phyloP scores from a whole-genome alignment of 1,140 invertebrate genomes.

The Microplitis demolitor region DNA sequence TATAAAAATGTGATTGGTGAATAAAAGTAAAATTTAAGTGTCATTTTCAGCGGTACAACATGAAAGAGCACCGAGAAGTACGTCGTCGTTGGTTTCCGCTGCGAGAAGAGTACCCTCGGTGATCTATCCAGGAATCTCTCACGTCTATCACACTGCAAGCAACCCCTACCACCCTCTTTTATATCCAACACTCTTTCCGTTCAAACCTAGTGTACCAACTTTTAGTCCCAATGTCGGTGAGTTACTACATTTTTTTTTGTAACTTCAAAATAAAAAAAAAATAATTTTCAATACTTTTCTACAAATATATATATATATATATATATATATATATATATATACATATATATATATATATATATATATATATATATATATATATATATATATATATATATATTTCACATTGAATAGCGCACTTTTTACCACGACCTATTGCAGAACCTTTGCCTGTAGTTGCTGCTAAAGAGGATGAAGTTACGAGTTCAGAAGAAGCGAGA shows the following conservation, averaged over 20 bases:
- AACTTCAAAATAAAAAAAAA: not conserved
- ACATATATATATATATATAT: too few relatives aligned
- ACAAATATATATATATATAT: not conserved
- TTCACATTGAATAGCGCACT: constrained; percentile 38
- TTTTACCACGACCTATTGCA: constrained; percentile 45
- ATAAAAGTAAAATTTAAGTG: constrained; percentile 32
- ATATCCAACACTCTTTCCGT: constrained; percentile 59
- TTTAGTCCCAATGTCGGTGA: constrained; percentile 46
- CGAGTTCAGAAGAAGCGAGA: constrained; percentile 71
- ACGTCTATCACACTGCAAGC: constrained; percentile 48
- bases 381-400: not conserved
- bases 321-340: too few relatives aligned
- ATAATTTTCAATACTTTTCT: not conserved
- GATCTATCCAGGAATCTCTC: constrained; percentile 51
- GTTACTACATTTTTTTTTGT: constrained; percentile 27
- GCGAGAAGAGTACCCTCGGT: constrained; percentile 48
- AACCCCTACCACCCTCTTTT: constrained; percentile 55
- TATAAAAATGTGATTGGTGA: too few relatives aligned
- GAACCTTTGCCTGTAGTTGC: constrained; percentile 45
- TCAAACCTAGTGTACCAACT: constrained; percentile 54
- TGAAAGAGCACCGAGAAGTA: constrained; percentile 78
- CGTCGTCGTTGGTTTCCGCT: constrained; percentile 57
- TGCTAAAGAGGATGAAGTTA: constrained; percentile 75
- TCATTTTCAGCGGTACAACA: constrained; percentile 81
- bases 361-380: too few relatives aligned